These are phyloP conservation scores for Scaptomyza reducta DNA, from an alignment of 2,888 invertebrate genomes.

Conservation along the genomic window DNA sequence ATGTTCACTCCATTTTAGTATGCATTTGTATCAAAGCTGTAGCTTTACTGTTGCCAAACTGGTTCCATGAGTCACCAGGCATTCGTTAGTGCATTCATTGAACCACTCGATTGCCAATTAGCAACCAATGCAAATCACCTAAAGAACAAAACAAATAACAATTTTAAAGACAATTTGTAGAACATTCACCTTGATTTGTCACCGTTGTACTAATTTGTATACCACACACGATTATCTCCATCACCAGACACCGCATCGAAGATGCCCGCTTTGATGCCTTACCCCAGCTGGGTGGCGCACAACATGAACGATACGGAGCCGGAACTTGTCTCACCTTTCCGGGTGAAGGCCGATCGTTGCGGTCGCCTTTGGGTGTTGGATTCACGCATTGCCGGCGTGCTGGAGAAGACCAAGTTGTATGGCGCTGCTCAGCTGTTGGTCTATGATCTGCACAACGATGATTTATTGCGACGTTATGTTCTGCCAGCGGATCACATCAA, in stretches of 20 bases:
- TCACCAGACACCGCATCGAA: constrained; percentile 87
- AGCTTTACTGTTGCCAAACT: constrained; percentile 6
- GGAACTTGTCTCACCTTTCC: constrained; percentile 90
- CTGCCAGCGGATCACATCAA: constrained; percentile 88
- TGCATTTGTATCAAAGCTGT: background rate
- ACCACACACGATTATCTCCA: background rate
- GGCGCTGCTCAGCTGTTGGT: constrained; percentile 88
- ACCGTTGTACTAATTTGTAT: constrained; percentile 1
- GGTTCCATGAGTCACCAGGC: constrained; percentile 34
- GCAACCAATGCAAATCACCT: constrained; percentile 40
- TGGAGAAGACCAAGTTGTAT: constrained; percentile 85
- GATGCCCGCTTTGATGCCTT: constrained; percentile 90
- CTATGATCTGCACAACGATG: constrained; percentile 90
- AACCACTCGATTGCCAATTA: constrained; percentile 28
- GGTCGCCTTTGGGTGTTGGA: constrained; percentile 92
- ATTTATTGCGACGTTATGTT: constrained; percentile 87
- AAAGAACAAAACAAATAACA: background rate
- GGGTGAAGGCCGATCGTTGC: constrained; percentile 90
- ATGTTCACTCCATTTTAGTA: constrained; percentile 14
- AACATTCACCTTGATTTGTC: constrained; percentile 32
- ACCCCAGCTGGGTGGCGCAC: constrained; percentile 92
- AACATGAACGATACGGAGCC: constrained; percentile 86
- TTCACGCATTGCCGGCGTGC: constrained; percentile 88
- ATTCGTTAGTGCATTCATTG: constrained; percentile 10
- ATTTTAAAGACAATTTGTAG: constrained; percentile 16